Evolutionary conservation across 2,888 invertebrate genomes (phyloP).

Genomic region (Chaetoderma sp.): DNA sequence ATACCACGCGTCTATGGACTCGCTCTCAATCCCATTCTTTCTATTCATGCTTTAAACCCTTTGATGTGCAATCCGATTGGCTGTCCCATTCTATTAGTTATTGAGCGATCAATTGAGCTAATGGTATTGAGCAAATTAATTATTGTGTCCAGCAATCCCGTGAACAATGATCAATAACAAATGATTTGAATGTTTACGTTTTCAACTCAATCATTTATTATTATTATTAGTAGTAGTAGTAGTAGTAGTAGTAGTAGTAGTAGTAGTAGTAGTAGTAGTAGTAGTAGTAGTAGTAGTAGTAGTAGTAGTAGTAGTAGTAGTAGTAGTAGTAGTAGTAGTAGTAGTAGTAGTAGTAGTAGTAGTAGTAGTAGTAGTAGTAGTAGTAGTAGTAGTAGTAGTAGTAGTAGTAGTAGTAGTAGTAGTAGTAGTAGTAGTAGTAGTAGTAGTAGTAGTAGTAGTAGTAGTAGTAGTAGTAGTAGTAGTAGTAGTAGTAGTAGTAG

Average conservation of each 20-base stretch:
- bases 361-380: conserved; percentile 21
- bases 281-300: conserved; percentile 19
- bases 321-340: conserved; percentile 22
- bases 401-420: conserved; percentile 21
- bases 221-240: no score
- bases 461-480: conserved; percentile 21
- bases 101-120: no score
- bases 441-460: conserved; percentile 18
- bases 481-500: conserved; percentile 21
- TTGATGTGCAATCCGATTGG: no score
- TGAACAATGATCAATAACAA: no score
- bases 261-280: conserved; percentile 18
- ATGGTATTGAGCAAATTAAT: no score
- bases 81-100: no score
- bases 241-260: neutral
- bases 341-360: conserved; percentile 22
- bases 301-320: conserved; percentile 22
- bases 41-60: no score
- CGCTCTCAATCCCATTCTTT: no score
- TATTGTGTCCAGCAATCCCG: no score
- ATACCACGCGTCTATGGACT: no score
- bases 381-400: conserved; percentile 22
- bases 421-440: conserved; percentile 20
- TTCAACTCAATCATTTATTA: no score
- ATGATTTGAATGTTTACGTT: no score